These are phyloP conservation scores for Andrena bucephala DNA, from an alignment of 2,888 invertebrate species.

Conservation along the genomic window DNA sequence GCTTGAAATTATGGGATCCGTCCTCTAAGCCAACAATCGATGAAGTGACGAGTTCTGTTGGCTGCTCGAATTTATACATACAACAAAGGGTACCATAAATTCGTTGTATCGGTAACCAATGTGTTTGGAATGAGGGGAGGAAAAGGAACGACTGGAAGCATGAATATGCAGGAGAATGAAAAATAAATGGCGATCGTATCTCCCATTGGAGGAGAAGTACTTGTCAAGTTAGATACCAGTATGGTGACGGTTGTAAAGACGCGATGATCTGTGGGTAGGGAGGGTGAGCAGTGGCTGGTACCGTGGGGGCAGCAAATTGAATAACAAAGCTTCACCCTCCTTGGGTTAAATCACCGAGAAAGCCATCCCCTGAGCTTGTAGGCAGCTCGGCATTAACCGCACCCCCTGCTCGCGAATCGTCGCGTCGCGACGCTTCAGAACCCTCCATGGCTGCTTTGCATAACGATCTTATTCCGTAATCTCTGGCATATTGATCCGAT, in stretches of 20 bases:
- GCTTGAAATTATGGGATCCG: background rate
- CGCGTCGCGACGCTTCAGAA: slow-evolving; percentile 57
- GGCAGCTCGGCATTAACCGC: slow-evolving; percentile 81
- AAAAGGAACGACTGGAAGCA: slow-evolving; percentile 10
- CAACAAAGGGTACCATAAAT: background rate
- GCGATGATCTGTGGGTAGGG: slow-evolving; percentile 64
- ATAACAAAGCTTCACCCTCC: slow-evolving; percentile 84
- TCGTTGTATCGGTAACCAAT: background rate
- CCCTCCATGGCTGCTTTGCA: slow-evolving; percentile 78
- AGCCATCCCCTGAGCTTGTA: slow-evolving; percentile 76
- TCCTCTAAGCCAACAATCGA: background rate
- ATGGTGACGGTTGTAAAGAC: slow-evolving; percentile 64
- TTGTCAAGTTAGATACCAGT: slow-evolving; percentile 40
- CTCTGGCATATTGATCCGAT: slow-evolving; percentile 83
- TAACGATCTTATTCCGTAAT: slow-evolving; percentile 83
- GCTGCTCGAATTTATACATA: background rate
- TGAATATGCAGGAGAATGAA: slow-evolving; percentile 12
- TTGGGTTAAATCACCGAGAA: slow-evolving; percentile 81
- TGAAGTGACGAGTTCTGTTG: background rate
- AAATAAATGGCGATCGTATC: slow-evolving; percentile 36
- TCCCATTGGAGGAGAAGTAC: background rate
- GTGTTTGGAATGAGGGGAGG: background rate
- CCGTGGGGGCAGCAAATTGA: slow-evolving; percentile 80
- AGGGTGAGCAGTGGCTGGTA: slow-evolving; percentile 74
- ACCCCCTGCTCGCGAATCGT: slow-evolving; percentile 78